Evolutionary conservation across 2,888 invertebrate species (phyloP), one percentile per base, ranked within the genome.

Genomic region (Eudiplozoon nipponicum): DNA sequence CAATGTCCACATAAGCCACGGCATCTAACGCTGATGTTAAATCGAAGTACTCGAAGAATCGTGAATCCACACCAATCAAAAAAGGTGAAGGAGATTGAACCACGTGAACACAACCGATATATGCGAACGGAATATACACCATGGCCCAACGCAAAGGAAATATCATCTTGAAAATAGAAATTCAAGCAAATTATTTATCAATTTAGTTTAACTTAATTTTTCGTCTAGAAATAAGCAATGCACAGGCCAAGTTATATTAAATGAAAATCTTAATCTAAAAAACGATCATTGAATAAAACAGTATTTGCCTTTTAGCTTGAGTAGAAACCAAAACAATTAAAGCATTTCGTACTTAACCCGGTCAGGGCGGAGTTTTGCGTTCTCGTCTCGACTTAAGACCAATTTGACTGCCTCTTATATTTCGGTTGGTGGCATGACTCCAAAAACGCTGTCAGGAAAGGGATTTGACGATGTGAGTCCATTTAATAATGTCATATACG

Each of bases 1-100:
- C 36, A 5, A 40, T 21, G 13, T 40, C 40, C 11, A 40, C 23
- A 20, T 36, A 40, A 4, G 23, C 40, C 3, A 40, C 23, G 11
- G 36, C 34, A 15, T 40, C 38, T n/a, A n/a, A 31, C 5, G 5
- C 17, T 7, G 31, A 15, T 3, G 40, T 35, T n/a, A 40, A n/a
- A 4, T 38, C 22, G 19, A 40, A 40, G 22, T 38, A 40, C 11
- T 40, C 40, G 19, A 40, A 40, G 28, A 40, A 40, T 22, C 40
- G 17, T 13, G 40, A 40, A 18, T 40, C 40, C 3, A 40, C 40
- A 13, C 40, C 40, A 38, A 40, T 40, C 11, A 40, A 20, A 23
- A 36, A 40, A 9, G 40, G 40, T 15, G 40, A 40, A 3, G 40
- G 40, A n/a, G 40, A 40, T 26, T 40, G 40, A 18, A 40, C 38